These are phyloP conservation scores for Phasia obesa DNA, from an alignment of 2,888 invertebrate genomes.

Conservation along the genomic window DNA sequence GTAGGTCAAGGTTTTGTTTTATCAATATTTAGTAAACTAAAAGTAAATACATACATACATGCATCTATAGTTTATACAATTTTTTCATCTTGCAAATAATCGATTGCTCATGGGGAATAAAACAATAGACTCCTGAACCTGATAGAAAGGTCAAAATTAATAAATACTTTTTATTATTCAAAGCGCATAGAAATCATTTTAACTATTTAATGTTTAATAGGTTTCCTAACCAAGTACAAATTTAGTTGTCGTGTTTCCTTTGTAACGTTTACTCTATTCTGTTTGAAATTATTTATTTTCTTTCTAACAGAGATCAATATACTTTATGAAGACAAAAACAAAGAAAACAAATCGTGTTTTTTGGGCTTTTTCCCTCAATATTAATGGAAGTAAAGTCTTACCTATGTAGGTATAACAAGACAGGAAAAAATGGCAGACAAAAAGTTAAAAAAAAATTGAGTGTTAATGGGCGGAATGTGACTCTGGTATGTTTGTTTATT, in stretches of 20 bases:
- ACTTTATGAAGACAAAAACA: conserved; percentile 72
- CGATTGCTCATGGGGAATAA: conserved; percentile 30
- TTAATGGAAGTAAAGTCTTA: conserved; percentile 38
- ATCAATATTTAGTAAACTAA: no score
- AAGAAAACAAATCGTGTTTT: conserved; percentile 15
- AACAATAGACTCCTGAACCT: conserved; percentile 55
- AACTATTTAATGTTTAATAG: conserved; percentile 55
- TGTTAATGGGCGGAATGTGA: conserved; percentile 73
- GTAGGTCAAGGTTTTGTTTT: no score
- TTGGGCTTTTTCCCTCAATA: conserved; percentile 45
- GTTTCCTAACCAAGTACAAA: conserved; percentile 12
- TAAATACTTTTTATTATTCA: conserved; percentile 68
- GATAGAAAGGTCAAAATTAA: conserved; percentile 67
- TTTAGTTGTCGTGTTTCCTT: conserved; percentile 4
- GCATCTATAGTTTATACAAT: no score
- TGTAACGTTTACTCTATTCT: conserved; percentile 12
- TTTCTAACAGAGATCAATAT: conserved; percentile 53
- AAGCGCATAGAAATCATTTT: conserved; percentile 65
- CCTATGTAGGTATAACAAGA: conserved; percentile 19
- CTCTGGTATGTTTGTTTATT: conserved; percentile 42
- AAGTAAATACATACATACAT: no score
- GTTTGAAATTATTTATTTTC: not conserved
- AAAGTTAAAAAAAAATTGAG: conserved; percentile 65
- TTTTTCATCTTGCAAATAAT: conserved; percentile 14
- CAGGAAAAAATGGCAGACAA: conserved; percentile 26